A percentile compares a stretch with the other conserved stretches of the same genome.
These are phyloP conservation scores for Porites lutea DNA, from an alignment of 64 coral and sea anemone species.

Conservation along the genomic window DNA sequence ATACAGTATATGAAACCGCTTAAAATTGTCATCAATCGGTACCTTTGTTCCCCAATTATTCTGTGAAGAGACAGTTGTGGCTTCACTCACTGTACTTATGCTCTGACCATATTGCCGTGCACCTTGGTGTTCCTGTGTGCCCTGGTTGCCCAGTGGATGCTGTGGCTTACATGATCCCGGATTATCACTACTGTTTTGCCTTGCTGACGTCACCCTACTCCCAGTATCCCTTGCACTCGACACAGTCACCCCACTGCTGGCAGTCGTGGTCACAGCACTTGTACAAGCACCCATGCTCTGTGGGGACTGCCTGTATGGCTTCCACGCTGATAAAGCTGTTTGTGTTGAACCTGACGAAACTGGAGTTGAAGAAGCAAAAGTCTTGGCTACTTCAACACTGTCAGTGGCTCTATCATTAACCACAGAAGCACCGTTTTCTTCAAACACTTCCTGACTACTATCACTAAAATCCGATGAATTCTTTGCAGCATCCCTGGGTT, in stretches of 20 bases:
- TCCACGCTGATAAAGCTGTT: slow-evolving; percentile 76
- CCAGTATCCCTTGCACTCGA: not conserved
- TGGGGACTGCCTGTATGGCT: slow-evolving; percentile 73
- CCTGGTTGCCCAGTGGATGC: not conserved
- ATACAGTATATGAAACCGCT: too few species aligned
- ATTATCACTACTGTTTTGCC: not conserved
- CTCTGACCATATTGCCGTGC: not conserved
- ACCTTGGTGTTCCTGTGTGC: not conserved
- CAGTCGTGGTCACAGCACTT: slow-evolving; percentile 79
- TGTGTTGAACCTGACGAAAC: slow-evolving; percentile 42
- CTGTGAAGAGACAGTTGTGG: not conserved
- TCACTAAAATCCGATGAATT: slow-evolving; percentile 31
- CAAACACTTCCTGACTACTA: slow-evolving; percentile 31
- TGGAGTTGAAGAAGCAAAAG: not conserved
- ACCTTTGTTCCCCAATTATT: slow-evolving; percentile 27
- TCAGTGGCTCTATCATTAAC: not conserved
- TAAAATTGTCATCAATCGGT: not conserved
- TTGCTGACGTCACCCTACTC: not conserved
- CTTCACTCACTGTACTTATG: slow-evolving; percentile 11
- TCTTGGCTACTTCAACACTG: not conserved
- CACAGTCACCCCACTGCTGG: slow-evolving; percentile 53
- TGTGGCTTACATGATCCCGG: not conserved
- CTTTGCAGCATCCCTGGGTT: not conserved
- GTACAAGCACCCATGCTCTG: slow-evolving; percentile 90
- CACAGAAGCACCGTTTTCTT: slow-evolving; percentile 8